Base-by-base conservation (phyloP, 2,113 vertebrate species). In the Pangasianodon hypophthalmus region DNA sequence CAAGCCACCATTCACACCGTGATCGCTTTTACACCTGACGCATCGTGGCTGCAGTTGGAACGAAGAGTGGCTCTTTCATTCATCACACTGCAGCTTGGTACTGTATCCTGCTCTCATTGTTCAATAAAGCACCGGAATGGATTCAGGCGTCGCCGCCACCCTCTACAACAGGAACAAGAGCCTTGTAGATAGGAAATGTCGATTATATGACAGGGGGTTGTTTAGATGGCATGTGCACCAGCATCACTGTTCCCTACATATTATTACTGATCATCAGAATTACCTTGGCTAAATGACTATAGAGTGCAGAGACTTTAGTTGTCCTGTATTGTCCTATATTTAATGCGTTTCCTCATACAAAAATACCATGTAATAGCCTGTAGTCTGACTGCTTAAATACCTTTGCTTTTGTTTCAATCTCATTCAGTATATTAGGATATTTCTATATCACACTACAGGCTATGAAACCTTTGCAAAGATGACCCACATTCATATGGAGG, bases 141-240 rank as follows among this genome's bases (percentile, higher is more conserved):
- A 90, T 89, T 52, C 90, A 91, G 85, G 90, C 85, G 87, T 89
- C 88, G 91, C 90, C 91, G 58, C 91, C 81, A 67, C 88, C 90
- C 86, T 84, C 89, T 80, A 32, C 26, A 18, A 91, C 71, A 85
- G 73, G 60, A 90, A 56, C 75, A 69, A 41, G 48, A 50, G 81
- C 46, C 52, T 64, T 87, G 81, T 85, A 86, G 46, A 60, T 46
- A 62, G 85, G 48, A 89, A 89, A 69, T 87, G 88, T 87, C 32
- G 50, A 48, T 85, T 73, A 84, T 41, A 75, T n/a, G 73, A 62
- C 83, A 58, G 48, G 52, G 48, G 46, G 24, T n/a, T 79, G 75
- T n/a, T 87, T 44, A 69, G 69, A 29, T 37, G 32, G 24, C 71
- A 58, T 87, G 54, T 79, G 41, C 56, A 62, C 10, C 56, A 64